Evolutionary conservation across 2,888 invertebrate genomes (phyloP).

Genomic region (Euplagia quadripunctaria): DNA sequence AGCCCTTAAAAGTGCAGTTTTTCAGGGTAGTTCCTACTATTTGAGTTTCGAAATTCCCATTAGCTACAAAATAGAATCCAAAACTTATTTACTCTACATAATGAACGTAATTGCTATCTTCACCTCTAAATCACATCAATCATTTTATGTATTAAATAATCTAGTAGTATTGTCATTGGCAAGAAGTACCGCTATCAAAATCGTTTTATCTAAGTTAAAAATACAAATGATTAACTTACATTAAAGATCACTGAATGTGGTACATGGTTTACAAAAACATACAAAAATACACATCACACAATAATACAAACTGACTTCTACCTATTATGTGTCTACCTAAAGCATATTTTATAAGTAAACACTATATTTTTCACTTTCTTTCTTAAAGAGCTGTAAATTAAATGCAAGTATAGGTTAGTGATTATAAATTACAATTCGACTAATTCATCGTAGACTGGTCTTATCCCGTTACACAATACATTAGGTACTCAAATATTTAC

Average conservation of each 20-base stretch:
- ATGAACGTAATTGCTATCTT: conserved; percentile 36
- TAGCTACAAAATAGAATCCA: conserved; percentile 20
- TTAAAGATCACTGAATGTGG: conserved; percentile 28
- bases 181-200: conserved; percentile 60
- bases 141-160: conserved; percentile 36
- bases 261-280: conserved; percentile 66
- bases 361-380: background rate
- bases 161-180: conserved; percentile 77
- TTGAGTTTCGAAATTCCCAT: background rate
- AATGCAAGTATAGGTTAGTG: conserved; percentile 10
- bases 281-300: conserved; percentile 73
- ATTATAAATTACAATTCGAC: background rate
- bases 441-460: conserved; percentile 12
- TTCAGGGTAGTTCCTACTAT: background rate
- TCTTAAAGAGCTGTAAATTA: conserved; percentile 1
- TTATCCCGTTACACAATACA: conserved; percentile 18
- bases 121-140: conserved; percentile 49
- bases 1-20: background rate
- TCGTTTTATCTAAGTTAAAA: conserved; percentile 23
- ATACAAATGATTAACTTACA: conserved; percentile 28
- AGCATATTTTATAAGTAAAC: conserved; percentile 14
- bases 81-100: conserved; percentile 19
- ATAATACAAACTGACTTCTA: conserved; percentile 34
- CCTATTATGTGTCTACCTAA: conserved; percentile 8
- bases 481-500: conserved; percentile 29